These are phyloP conservation scores for Urophycis tenuis DNA, from an alignment of 2,797 vertebrate species.

Conservation along the genomic window DNA sequence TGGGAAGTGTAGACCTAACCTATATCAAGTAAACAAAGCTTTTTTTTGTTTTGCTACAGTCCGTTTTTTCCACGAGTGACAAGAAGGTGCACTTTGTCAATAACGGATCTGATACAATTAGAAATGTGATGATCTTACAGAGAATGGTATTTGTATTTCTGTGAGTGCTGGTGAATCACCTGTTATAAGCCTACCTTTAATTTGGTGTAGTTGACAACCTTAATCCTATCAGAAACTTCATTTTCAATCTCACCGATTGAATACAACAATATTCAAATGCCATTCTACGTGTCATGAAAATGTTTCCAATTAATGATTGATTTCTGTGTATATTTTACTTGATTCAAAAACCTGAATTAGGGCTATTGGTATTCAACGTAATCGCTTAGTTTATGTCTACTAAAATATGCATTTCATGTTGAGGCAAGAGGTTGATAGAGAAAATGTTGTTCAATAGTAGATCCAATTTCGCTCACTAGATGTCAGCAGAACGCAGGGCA, in stretches of 20 bases:
- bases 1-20: no score
- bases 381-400: neutral
- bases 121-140: neutral
- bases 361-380: neutral
- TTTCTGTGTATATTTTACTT: neutral
- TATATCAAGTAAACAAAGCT: no score
- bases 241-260: neutral
- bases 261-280: neutral
- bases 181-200: neutral
- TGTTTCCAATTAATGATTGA: neutral
- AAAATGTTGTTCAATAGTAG: neutral
- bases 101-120: neutral
- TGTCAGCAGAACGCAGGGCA: neutral
- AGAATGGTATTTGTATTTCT: neutral
- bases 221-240: neutral
- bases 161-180: neutral
- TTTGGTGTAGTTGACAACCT: neutral
- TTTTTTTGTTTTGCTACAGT: no score
- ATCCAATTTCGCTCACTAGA: neutral
- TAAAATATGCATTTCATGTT: neutral
- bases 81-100: neutral
- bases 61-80: neutral
- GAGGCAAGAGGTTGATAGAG: neutral
- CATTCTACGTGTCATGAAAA: neutral
- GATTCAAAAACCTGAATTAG: neutral